Evolutionary conservation across 1,140 invertebrate genomes (phyloP).

Genomic region (Drosophila serrata): DNA sequence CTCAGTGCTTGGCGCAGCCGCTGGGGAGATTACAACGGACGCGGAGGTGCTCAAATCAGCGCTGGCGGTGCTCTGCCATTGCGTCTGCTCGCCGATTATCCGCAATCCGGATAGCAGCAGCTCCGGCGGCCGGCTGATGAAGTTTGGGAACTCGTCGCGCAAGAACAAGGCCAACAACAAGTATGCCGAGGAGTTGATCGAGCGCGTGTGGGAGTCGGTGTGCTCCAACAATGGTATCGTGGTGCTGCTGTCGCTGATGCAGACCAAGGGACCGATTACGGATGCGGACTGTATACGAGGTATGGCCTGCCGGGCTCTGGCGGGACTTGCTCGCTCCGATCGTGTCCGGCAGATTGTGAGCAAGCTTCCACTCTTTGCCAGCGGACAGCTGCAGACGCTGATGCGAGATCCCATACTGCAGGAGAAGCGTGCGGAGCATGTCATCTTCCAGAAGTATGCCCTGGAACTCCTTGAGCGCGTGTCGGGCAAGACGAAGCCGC

Average conservation of each 20-base stretch:
- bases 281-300: conserved; percentile 98
- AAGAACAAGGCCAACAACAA: conserved; percentile 91
- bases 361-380: conserved; percentile 97
- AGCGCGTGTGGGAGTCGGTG: conserved; percentile 97
- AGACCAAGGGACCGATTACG: conserved; percentile 97
- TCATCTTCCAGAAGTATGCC: conserved; percentile 98
- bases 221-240: conserved; percentile 98
- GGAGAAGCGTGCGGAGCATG: conserved; percentile 97
- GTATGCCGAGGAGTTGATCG: conserved; percentile 93
- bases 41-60: conserved; percentile 97
- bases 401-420: conserved; percentile 98
- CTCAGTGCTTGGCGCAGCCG: conserved; percentile 92
- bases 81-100: conserved; percentile 95
- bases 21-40: conserved; percentile 95
- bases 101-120: conserved; percentile 87
- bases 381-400: conserved; percentile 95
- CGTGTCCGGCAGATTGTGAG: conserved; percentile 97
- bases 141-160: conserved; percentile 87
- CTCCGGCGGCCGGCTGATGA: conserved; percentile 85
- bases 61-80: conserved; percentile 94
- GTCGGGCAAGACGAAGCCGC: conserved; percentile 95
- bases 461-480: conserved; percentile 95
- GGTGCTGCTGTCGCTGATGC: conserved; percentile 93
- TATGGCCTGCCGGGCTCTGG: conserved; percentile 95
- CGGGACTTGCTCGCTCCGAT: conserved; percentile 95